phyloP scores from a whole-genome alignment of 2,888 invertebrate species.

The Zaprionus bogoriensis region DNA sequence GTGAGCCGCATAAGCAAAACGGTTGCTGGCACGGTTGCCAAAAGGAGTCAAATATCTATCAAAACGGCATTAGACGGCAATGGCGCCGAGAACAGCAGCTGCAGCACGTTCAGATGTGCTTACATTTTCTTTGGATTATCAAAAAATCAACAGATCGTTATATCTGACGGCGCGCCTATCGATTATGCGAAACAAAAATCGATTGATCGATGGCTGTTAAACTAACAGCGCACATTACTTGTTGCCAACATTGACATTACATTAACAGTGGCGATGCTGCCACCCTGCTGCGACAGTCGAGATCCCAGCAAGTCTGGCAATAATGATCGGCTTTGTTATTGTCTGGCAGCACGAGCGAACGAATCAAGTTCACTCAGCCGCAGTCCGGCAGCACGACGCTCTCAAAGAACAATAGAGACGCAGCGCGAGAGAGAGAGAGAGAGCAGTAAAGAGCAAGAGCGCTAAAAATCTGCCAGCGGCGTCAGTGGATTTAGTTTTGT shows the following conservation, averaged over 20 bases:
- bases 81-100: slow-evolving; percentile 26
- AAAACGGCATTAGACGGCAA: slow-evolving; percentile 59
- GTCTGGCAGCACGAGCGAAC: slow-evolving; percentile 38
- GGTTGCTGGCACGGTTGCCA: slow-evolving; percentile 29
- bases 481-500: slow-evolving; percentile 78
- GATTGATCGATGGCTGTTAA: neutral
- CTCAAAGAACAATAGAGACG: slow-evolving; percentile 62
- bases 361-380: slow-evolving; percentile 38
- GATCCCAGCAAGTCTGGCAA: slow-evolving; percentile 36
- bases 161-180: slow-evolving; percentile 1
- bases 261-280: slow-evolving; percentile 16
- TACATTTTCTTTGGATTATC: slow-evolving; percentile 22
- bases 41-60: slow-evolving; percentile 60
- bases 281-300: slow-evolving; percentile 9
- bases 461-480: slow-evolving; percentile 68
- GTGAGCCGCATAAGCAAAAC: slow-evolving; percentile 63
- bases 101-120: slow-evolving; percentile 19
- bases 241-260: neutral
- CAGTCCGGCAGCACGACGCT: slow-evolving; percentile 30
- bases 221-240: neutral
- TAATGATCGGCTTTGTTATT: slow-evolving; percentile 41
- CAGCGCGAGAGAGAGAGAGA: slow-evolving; percentile 26
- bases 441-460: slow-evolving; percentile 35
- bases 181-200: slow-evolving; percentile 4
- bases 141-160: slow-evolving; percentile 6